Base-by-base conservation (phyloP, 2,113 vertebrate genomes). In the Trichechus manatus region DNA sequence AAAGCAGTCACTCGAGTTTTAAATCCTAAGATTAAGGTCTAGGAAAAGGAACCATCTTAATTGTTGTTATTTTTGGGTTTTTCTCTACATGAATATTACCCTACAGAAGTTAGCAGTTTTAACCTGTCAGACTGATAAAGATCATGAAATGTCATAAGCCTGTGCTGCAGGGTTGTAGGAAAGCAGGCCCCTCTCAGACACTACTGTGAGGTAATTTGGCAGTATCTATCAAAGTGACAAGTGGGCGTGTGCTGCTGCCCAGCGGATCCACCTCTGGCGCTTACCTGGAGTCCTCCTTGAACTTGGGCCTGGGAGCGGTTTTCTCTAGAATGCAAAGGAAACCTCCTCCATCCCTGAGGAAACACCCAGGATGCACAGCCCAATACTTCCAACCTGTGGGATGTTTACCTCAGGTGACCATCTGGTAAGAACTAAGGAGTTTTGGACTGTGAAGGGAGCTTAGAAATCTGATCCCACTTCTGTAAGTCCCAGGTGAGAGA, bases 321-420 rank as follows among this genome's bases (percentile, higher is more conserved):
- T 91, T 86, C 23, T 59, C 39, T 80, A 56, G 33, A 93, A 79
- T 86, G 81, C 85, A 91, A 39, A 63, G 85, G 70, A 77, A 77
- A 77, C 17, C 6, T 85, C 29, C 27, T 85, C n/a, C 1, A 5
- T 5, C 56, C 50, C 66, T 33, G 36, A 85, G 59, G 56, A 39
- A 39, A 72, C 31, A 3, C 61, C 13, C 13, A 61, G 29, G 56
- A 9, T 72, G 23, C 29, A 36, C 33, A n/a, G n/a, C 47, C 25
- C 27, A 86, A 4, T 70, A 42, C 61, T 22, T 90, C 27, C 25
- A 20, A 19, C 33, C 22, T 84, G 19, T 3, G 91, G 53, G 47
- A 39, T 68, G 13, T 56, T 81, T 59, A 56, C 7, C 33, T 95
- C 31, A 83, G 39, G 53, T 14, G 1, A 47, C 42, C 33, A 72